Conservation (phyloP, 2,888 invertebrate genomes). For the Cerceris rybyensis region DNA sequence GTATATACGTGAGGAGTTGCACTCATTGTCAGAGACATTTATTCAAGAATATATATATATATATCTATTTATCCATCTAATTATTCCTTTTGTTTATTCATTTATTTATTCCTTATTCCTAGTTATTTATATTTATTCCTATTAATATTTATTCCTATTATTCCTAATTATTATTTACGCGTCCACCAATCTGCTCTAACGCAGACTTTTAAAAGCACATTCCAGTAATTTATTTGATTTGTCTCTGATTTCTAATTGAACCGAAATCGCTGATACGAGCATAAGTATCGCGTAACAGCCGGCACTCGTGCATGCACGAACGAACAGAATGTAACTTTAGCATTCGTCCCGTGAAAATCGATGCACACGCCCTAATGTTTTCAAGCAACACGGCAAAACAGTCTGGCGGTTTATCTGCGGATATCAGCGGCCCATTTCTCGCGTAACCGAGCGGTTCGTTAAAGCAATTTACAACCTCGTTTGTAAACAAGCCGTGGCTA, state of each 20-base stretch:
- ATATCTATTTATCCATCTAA: no score
- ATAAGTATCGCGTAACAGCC: not conserved
- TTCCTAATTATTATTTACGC: no score
- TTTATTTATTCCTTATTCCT: no score
- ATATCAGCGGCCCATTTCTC: constrained; percentile 58
- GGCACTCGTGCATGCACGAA: constrained; percentile 6
- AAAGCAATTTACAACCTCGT: constrained; percentile 67
- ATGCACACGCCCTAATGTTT: constrained; percentile 60
- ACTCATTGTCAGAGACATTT: no score
- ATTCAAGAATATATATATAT: no score
- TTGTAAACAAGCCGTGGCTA: constrained; percentile 62
- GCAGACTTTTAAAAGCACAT: no score
- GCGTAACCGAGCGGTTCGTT: constrained; percentile 62
- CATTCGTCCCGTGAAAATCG: constrained; percentile 58
- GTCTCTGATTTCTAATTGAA: not conserved
- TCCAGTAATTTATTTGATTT: not conserved
- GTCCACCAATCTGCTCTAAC: no score
- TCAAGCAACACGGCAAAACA: constrained; percentile 51
- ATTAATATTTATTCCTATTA: no score
- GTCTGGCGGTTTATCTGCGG: constrained; percentile 57
- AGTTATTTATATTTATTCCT: no score
- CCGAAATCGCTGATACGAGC: not conserved
- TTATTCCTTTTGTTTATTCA: no score
- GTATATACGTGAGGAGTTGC: no score
- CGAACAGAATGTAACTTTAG: constrained; percentile 45